phyloP scores from a whole-genome alignment of 2,113 vertebrate genomes.

The Climacteris rufus region DNA sequence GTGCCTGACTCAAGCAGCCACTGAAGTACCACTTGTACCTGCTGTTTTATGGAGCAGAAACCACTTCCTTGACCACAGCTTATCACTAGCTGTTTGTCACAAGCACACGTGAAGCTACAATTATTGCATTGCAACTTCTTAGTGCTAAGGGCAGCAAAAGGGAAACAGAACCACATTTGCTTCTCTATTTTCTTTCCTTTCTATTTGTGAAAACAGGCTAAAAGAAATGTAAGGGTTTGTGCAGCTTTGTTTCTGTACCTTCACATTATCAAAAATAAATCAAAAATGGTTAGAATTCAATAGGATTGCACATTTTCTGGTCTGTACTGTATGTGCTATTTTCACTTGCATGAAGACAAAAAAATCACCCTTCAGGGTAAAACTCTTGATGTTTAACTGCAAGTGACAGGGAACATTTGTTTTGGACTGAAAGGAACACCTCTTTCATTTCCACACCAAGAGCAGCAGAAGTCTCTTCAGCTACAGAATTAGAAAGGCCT shows the following conservation, averaged over 20 bases:
- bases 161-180: background rate
- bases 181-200: background rate
- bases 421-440: background rate
- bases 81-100: constrained; percentile 30
- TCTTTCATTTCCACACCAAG: background rate
- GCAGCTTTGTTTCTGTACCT: background rate
- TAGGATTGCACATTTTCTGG: background rate
- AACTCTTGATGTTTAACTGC: background rate
- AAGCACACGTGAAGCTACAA: constrained; percentile 5
- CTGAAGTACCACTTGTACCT: background rate
- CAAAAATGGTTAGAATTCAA: background rate
- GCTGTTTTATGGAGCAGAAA: constrained; percentile 16
- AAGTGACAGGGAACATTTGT: background rate
- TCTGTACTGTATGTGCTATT: background rate
- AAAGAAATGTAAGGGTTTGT: background rate
- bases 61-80: constrained; percentile 46
- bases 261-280: background rate
- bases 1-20: background rate
- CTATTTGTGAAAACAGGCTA: background rate
- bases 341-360: background rate
- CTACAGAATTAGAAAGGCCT: background rate
- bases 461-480: background rate
- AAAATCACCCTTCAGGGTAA: background rate
- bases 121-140: background rate
- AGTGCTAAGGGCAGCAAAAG: background rate